Conservation (phyloP, 1,140 invertebrate genomes). For the Dufourea novaeangliae region DNA sequence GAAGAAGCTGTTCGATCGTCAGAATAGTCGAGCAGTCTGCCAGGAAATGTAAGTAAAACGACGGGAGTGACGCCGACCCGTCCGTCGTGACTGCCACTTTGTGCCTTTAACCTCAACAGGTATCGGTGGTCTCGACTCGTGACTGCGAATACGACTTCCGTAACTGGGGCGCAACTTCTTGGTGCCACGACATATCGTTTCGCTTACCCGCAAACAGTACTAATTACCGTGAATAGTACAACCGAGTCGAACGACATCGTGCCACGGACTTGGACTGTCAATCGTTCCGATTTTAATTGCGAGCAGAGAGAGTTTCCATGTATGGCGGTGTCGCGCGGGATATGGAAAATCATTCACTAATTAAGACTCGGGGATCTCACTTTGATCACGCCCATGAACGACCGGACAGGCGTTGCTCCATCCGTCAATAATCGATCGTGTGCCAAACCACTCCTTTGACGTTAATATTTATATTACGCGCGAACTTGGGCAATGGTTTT, state of each 20-base stretch:
- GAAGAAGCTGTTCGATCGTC: too few relatives aligned
- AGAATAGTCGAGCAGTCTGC: not conserved
- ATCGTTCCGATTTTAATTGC: slow-evolving; percentile 16
- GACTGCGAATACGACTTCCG: slow-evolving; percentile 23
- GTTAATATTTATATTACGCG: not conserved
- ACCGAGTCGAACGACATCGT: slow-evolving; percentile 3
- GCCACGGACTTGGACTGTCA: not conserved
- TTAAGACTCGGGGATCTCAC: not conserved
- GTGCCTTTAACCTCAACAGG: slow-evolving; percentile 9
- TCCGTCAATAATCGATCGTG: not conserved
- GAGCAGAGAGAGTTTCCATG: too few relatives aligned
- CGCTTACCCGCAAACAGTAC: not conserved
- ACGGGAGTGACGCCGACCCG: not conserved
- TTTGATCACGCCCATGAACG: not conserved
- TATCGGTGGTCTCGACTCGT: slow-evolving; percentile 1
- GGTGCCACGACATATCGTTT: not conserved
- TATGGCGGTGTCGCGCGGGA: not conserved
- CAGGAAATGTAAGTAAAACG: not conserved
- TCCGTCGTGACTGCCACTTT: not conserved
- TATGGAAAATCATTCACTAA: not conserved
- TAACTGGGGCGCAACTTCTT: not conserved
- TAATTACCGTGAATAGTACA: slow-evolving; percentile 16
- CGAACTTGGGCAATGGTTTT: not conserved
- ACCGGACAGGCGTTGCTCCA: not conserved
- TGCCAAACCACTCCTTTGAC: slow-evolving; percentile 8